These are phyloP conservation scores for Gouania willdenowi DNA, from an alignment of 2,797 vertebrate species.

Conservation along the genomic window DNA sequence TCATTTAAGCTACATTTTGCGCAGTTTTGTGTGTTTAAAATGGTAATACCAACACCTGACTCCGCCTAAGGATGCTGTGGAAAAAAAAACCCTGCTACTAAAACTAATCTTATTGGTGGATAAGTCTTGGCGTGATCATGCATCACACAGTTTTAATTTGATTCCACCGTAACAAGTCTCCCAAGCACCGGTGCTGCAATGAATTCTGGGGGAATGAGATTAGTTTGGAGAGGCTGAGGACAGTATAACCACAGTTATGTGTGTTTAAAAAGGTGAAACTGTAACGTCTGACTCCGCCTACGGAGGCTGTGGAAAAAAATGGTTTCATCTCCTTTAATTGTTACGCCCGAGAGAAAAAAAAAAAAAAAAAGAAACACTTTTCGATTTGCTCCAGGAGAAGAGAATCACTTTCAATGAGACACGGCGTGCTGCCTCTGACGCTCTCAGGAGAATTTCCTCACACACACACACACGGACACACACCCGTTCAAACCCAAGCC, in stretches of 20 bases:
- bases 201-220: slow-evolving; percentile 55
- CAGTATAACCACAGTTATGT: slow-evolving; percentile 27
- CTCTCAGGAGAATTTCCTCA: slow-evolving; percentile 51
- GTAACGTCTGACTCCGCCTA: slow-evolving; percentile 38
- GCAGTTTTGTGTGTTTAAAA: too few species aligned
- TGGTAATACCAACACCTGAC: too few species aligned
- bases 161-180: slow-evolving; percentile 66
- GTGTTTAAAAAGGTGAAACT: slow-evolving; percentile 39
- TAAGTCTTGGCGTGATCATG: slow-evolving; percentile 51
- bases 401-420: slow-evolving; percentile 74
- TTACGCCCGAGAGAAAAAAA: slow-evolving; percentile 50
- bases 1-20: too few species aligned
- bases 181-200: slow-evolving; percentile 34
- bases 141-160: slow-evolving; percentile 70
- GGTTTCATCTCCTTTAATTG: slow-evolving; percentile 68
- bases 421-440: slow-evolving; percentile 45
- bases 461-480: slow-evolving; percentile 30
- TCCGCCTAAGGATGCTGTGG: too few species aligned
- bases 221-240: slow-evolving; percentile 41
- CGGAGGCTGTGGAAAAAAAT: slow-evolving; percentile 5
- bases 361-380: slow-evolving; percentile 70
- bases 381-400: slow-evolving; percentile 71
- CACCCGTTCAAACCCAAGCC: too few species aligned
- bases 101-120: slow-evolving; percentile 37
- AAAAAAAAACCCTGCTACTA: too few species aligned